Percentiles rank a stretch among this genome's conserved stretches.
phyloP scores from a whole-genome alignment of 92 coral and sea anemone species.

The Nematostella vectensis region DNA sequence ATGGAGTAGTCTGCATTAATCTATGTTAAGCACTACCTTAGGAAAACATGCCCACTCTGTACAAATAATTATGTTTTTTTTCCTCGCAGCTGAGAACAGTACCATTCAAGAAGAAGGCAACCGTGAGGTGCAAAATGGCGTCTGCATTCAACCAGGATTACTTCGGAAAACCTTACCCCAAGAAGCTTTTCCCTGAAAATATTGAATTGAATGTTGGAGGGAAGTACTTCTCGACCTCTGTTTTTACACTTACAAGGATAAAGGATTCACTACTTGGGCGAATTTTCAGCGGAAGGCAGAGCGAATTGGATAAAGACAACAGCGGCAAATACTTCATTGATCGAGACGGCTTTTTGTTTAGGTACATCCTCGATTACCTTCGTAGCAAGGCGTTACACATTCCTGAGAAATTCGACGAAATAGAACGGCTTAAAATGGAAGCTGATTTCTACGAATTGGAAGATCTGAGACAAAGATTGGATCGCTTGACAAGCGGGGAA shows the following conservation, averaged over 20 bases:
- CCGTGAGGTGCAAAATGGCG: slow-evolving; percentile 61
- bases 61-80: too few species aligned
- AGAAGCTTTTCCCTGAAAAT: slow-evolving; percentile 81
- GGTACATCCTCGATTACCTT: slow-evolving; percentile 71
- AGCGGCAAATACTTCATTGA: slow-evolving; percentile 87
- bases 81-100: too few species aligned
- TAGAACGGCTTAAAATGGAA: slow-evolving; percentile 65
- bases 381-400: slow-evolving; percentile 60
- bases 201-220: slow-evolving; percentile 97
- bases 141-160: slow-evolving; percentile 6
- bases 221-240: slow-evolving; percentile 76
- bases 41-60: too few species aligned
- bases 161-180: slow-evolving; percentile 31
- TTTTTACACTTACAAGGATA: slow-evolving; percentile 71
- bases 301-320: slow-evolving; percentile 46
- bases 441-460: slow-evolving; percentile 75
- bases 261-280: slow-evolving; percentile 74
- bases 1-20: too few species aligned
- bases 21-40: too few species aligned
- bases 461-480: slow-evolving; percentile 59
- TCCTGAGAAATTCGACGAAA: slow-evolving; percentile 65
- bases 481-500: slow-evolving; percentile 20
- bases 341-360: slow-evolving; percentile 82
- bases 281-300: slow-evolving; percentile 72
- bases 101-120: too few species aligned